These are phyloP conservation scores for Neoitamus cyanurus DNA, from an alignment of 2,888 invertebrate species.

Conservation along the genomic window DNA sequence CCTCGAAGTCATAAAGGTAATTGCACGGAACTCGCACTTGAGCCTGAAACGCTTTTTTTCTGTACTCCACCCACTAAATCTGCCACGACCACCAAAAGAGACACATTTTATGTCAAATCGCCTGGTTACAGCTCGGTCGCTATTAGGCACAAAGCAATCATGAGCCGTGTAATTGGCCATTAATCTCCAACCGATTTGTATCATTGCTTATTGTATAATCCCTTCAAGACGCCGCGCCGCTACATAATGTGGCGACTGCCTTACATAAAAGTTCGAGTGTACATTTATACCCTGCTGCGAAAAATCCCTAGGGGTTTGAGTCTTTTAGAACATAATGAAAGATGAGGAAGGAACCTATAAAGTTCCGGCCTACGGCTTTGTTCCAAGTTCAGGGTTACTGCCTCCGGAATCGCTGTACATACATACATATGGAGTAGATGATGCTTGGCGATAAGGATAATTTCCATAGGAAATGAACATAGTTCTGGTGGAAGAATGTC, in stretches of 20 bases:
- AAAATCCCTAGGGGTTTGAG: not conserved
- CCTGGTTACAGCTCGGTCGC: not conserved
- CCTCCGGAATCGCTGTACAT: not conserved
- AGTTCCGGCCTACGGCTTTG: not conserved
- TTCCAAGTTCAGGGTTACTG: constrained; percentile 42
- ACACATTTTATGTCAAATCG: constrained; percentile 2
- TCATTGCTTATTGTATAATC: constrained; percentile 28
- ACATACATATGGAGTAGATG: constrained; percentile 14
- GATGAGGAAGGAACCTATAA: constrained; percentile 17
- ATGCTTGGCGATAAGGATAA: not conserved
- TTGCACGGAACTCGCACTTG: not conserved
- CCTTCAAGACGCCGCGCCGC: not conserved
- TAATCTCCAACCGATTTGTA: constrained; percentile 33
- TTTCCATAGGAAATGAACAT: constrained; percentile 20
- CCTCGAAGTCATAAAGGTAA: constrained; percentile 21
- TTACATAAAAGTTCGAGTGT: not conserved
- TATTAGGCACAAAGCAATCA: constrained; percentile 8
- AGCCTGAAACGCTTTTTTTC: not conserved
- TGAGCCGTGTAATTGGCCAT: constrained; percentile 22
- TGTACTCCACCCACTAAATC: not conserved
- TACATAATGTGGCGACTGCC: not conserved
- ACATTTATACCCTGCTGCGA: not conserved
- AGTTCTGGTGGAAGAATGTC: constrained; percentile 12
- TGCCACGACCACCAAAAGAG: not conserved
- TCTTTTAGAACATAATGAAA: constrained; percentile 26